These are phyloP conservation scores for Diadegma fenestrale DNA, from an alignment of 2,888 invertebrate species.

Conservation along the genomic window DNA sequence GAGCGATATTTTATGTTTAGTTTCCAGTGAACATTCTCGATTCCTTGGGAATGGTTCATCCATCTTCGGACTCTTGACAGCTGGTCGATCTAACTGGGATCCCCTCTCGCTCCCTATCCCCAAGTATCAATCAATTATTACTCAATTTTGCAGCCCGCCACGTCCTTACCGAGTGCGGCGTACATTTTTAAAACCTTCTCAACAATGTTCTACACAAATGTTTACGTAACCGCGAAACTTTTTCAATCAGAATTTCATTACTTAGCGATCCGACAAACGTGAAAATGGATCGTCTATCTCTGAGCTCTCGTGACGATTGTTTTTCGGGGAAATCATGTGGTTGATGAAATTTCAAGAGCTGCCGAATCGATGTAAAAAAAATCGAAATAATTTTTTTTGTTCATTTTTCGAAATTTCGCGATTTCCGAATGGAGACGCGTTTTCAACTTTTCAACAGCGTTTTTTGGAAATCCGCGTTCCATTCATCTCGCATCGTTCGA, in stretches of 20 bases:
- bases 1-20: neutral
- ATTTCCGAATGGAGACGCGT: neutral
- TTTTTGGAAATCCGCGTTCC: neutral
- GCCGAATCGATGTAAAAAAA: neutral
- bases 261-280: neutral
- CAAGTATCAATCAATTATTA: conserved; percentile 5
- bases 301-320: neutral
- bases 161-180: neutral
- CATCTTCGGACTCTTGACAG: conserved; percentile 45
- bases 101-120: conserved; percentile 58
- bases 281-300: neutral
- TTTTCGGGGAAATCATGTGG: neutral
- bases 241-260: neutral
- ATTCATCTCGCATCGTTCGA: neutral
- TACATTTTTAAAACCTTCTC: neutral
- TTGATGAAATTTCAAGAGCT: neutral
- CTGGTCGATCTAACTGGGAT: conserved; percentile 12
- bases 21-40: neutral
- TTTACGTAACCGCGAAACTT: neutral
- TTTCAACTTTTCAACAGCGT: neutral
- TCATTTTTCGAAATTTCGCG: too few relatives aligned
- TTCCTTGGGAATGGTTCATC: conserved; percentile 49
- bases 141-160: neutral
- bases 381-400: neutral
- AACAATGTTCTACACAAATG: neutral